Evolutionary conservation across 2,888 invertebrate genomes (phyloP).

Genomic region (Lasioglossum villosulum): DNA sequence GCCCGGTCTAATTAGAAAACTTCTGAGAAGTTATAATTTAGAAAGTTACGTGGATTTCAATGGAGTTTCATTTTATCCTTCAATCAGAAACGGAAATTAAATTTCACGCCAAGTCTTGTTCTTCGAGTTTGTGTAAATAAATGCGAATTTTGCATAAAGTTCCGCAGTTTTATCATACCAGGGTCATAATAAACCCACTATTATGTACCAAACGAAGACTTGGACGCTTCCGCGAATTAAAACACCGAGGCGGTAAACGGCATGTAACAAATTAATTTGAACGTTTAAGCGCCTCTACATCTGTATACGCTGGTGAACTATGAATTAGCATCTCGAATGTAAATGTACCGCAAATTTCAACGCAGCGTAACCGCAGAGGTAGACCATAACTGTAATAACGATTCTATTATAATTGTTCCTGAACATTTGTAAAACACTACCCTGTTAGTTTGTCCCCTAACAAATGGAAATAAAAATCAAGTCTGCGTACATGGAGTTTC

Average conservation of each 20-base stretch:
- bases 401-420: neutral
- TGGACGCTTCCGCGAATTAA: neutral
- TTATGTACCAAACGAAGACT: neutral
- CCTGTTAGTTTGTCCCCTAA: neutral
- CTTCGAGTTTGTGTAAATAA: neutral
- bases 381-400: neutral
- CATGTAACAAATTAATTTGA: conserved; percentile 3
- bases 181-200: neutral
- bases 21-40: neutral
- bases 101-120: neutral
- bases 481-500: neutral
- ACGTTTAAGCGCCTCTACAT: neutral
- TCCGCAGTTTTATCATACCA: neutral
- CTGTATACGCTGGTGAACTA: neutral
- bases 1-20: neutral
- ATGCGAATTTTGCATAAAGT: neutral
- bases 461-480: neutral
- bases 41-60: neutral
- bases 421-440: neutral
- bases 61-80: neutral
- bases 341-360: neutral
- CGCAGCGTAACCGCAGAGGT: neutral
- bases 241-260: neutral
- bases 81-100: neutral
- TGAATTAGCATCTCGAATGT: neutral